Evolutionary conservation across 1,140 invertebrate genomes (phyloP).

Genomic region (Olivierus martensii): DNA sequence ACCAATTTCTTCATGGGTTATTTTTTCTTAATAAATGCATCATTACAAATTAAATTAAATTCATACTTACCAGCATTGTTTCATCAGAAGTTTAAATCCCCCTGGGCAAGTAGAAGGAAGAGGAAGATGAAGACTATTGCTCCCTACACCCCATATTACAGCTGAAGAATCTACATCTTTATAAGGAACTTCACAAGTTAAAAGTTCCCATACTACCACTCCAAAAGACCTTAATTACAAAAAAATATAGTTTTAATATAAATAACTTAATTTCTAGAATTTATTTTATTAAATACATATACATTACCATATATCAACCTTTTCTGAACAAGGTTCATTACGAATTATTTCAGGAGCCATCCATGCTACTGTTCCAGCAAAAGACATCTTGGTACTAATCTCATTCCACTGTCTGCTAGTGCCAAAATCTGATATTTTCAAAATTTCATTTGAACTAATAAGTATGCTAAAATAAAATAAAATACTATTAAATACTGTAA

Average conservation of each 20-base stretch:
- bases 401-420: slow-evolving; percentile 89
- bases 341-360: slow-evolving; percentile 98
- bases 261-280: neutral
- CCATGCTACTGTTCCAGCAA: slow-evolving; percentile 94
- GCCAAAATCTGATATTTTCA: slow-evolving; percentile 97
- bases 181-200: slow-evolving; percentile 92
- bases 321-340: slow-evolving; percentile 90
- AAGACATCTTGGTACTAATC: slow-evolving; percentile 92
- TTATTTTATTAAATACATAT: neutral
- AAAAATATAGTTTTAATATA: neutral
- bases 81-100: slow-evolving; percentile 57
- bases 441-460: slow-evolving; percentile 71
- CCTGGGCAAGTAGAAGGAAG: slow-evolving; percentile 82
- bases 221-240: slow-evolving; percentile 62
- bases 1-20: too few relatives aligned
- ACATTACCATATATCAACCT: slow-evolving; percentile 80
- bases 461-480: slow-evolving; percentile 67
- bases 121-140: slow-evolving; percentile 73
- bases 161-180: slow-evolving; percentile 92
- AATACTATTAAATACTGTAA: neutral
- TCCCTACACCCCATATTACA: slow-evolving; percentile 96
- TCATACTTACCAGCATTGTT: slow-evolving; percentile 75
- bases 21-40: too few relatives aligned
- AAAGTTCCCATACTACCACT: slow-evolving; percentile 91
- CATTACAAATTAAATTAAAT: too few relatives aligned